These are phyloP conservation scores for Polydrusus cervinus DNA, from an alignment of 2,888 invertebrate genomes.

Conservation along the genomic window DNA sequence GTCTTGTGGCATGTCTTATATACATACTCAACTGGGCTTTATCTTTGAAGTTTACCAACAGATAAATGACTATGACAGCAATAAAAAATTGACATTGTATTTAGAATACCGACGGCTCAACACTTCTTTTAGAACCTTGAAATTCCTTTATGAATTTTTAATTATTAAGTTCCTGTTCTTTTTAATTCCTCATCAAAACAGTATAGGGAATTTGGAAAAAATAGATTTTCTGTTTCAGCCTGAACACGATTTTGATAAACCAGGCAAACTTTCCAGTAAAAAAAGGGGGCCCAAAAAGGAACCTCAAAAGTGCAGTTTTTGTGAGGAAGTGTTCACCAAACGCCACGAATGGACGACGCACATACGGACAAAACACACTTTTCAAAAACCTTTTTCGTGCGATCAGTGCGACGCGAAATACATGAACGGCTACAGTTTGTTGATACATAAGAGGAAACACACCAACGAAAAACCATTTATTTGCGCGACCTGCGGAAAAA, in stretches of 20 bases:
- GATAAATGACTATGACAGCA: too few species aligned
- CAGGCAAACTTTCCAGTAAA: not conserved
- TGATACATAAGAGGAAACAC: slow-evolving; percentile 62
- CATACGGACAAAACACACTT: slow-evolving; percentile 60
- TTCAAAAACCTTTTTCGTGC: slow-evolving; percentile 63
- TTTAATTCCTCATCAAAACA: too few species aligned
- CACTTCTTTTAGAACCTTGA: too few species aligned
- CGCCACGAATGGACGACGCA: slow-evolving; percentile 60
- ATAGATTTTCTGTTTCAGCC: not conserved
- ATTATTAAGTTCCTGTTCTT: too few species aligned
- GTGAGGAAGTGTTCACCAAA: slow-evolving; percentile 60
- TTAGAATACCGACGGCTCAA: too few species aligned
- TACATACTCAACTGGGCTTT: too few species aligned
- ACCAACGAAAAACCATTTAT: slow-evolving; percentile 62
- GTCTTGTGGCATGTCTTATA: too few species aligned
- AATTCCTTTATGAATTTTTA: too few species aligned
- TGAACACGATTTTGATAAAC: slow-evolving; percentile 12
- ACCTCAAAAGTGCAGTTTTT: slow-evolving; percentile 60
- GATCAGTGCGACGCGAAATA: slow-evolving; percentile 61
- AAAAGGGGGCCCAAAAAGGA: slow-evolving; percentile 49
- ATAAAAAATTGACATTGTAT: too few species aligned
- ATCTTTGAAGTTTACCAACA: too few species aligned
- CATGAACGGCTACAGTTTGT: slow-evolving; percentile 59
- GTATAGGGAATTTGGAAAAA: too few species aligned
- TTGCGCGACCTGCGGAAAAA: slow-evolving; percentile 66